phyloP scores from a whole-genome alignment of 2,888 invertebrate genomes.

The Eupithecia vulgata region DNA sequence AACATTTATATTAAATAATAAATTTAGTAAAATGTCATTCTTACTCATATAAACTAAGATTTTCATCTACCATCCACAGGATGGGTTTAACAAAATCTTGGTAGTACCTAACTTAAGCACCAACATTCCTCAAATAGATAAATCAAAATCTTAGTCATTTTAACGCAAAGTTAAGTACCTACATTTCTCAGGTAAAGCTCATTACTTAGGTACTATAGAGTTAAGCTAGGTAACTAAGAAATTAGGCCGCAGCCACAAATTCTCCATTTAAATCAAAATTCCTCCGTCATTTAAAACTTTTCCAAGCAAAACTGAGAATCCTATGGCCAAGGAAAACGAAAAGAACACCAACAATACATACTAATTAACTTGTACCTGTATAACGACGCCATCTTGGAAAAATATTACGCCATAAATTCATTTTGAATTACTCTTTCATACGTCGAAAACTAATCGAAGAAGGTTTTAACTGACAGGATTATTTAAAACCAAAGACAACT shows the following conservation, averaged over 20 bases:
- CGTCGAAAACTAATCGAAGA: conserved; percentile 70
- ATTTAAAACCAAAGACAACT: conserved; percentile 28
- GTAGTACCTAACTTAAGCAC: too few relatives aligned
- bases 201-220: not conserved
- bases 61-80: too few relatives aligned
- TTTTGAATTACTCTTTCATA: conserved; percentile 75
- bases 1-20: too few relatives aligned
- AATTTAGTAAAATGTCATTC: too few relatives aligned
- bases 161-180: too few relatives aligned
- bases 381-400: conserved; percentile 64
- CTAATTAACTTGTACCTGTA: conserved; percentile 68
- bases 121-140: too few relatives aligned
- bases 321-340: conserved; percentile 59
- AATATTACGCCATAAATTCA: conserved; percentile 71
- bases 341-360: conserved; percentile 52
- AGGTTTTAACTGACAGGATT: conserved; percentile 10
- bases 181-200: not conserved
- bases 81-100: too few relatives aligned
- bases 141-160: too few relatives aligned
- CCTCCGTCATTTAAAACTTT: conserved; percentile 47
- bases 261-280: conserved; percentile 17
- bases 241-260: conserved; percentile 4
- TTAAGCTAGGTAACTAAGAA: not conserved
- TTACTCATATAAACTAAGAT: too few relatives aligned
- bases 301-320: conserved; percentile 46